Evolutionary conservation across 2,113 vertebrate genomes (phyloP), one percentile per base, ranked within the genome.

Genomic region (Perognathus longimembris): DNA sequence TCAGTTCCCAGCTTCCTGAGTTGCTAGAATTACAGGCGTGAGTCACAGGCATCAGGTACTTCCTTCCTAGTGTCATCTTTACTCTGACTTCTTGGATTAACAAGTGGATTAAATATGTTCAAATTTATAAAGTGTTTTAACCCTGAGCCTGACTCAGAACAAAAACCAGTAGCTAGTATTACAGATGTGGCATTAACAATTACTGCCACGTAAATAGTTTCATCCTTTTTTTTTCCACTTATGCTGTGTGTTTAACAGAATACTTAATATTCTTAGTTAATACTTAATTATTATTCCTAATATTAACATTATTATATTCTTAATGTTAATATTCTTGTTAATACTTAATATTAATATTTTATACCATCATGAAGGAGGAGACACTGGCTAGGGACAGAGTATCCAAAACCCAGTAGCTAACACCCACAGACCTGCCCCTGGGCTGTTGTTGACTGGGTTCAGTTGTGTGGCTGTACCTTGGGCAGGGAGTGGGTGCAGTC

Each of bases 81-180:
- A 74, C 92, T 92, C 76, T 87, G 76, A 85, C 50, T 88, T 73
- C 57, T 85, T 50, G 59, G 67, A 54, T 24, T 88, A 42, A 15
- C 28, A 30, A 14, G 63, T 74, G 82, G 28, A 66, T 84, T 92
- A 90, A 59, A 73, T 73, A 17, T 7, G 26, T 86, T 82, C 15
- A 57, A 21, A 2, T 73, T 92, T 71, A 86, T 80, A 34, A 85
- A 90, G 64, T 38, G 15, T 57, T 54, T 88, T 85, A 88, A 73
- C 75, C 30, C 8, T 0, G 14, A 22, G 73, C 34, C 32, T 88
- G 57, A 84, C 76, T 10, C 38, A 89, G 54, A 79, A 63, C 71
- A 83, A 71, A 82, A 83, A 69, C 50, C 74, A 59, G n/a, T 42
- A 71, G 40, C 70, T 77, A 28, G 67, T 75, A 90, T 71, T 54